Evolutionary conservation across 2,888 invertebrate species (phyloP).

Genomic region (Hyposoter dolosus): DNA sequence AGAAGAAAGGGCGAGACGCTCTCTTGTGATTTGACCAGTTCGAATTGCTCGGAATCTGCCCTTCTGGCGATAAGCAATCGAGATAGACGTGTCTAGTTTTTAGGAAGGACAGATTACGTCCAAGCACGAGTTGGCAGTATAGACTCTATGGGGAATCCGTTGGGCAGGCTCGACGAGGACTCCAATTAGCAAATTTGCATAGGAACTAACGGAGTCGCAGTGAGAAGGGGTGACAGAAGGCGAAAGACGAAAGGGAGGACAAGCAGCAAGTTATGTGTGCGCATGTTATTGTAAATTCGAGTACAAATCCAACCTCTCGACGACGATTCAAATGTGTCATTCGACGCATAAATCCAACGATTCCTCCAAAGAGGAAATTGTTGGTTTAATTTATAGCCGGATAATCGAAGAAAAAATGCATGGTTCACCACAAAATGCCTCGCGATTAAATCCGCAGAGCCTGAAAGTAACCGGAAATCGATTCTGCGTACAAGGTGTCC

Average conservation of each 20-base stretch:
- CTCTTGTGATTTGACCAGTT: neutral
- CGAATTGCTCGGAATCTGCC: neutral
- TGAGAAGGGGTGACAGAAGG: neutral
- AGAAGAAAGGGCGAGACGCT: neutral
- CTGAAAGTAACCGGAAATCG: neutral
- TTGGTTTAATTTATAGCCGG: constrained; percentile 2
- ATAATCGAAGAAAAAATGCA: neutral
- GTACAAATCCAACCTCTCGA: constrained; percentile 12
- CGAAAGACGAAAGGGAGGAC: constrained; percentile 7
- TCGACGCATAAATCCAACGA: neutral
- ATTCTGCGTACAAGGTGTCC: neutral
- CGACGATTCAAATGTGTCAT: constrained; percentile 7
- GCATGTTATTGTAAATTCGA: constrained; percentile 4
- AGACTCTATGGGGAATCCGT: constrained; percentile 60
- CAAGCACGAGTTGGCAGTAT: constrained; percentile 42
- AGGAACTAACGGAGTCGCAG: constrained; percentile 47
- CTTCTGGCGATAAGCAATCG: neutral
- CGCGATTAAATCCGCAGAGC: neutral
- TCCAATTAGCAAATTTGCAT: constrained; percentile 68
- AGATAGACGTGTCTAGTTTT: neutral
- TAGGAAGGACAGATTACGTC: constrained; percentile 25
- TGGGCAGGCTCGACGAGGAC: constrained; percentile 62
- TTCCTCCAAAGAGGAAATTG: constrained; percentile 6
- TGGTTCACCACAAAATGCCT: neutral
- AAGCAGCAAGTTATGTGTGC: neutral